A percentile compares a stretch with the other conserved stretches of the same genome.
These are phyloP conservation scores for Macropus fuliginosus DNA, from an alignment of 2,797 vertebrate species.

Conservation along the genomic window DNA sequence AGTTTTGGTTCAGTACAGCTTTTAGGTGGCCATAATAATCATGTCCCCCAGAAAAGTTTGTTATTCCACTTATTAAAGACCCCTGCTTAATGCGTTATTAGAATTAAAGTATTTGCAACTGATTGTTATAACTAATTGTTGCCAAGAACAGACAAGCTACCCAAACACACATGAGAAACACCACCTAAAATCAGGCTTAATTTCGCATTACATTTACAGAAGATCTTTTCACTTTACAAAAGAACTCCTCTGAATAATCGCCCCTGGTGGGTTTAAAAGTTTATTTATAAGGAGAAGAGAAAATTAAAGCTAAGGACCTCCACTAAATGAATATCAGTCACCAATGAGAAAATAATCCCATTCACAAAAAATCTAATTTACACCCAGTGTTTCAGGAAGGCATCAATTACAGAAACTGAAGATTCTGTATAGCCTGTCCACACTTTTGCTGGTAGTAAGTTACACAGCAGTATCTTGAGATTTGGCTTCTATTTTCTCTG, in stretches of 20 bases:
- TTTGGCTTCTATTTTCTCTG: not conserved
- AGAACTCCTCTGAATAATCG: not conserved
- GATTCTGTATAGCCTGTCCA: not conserved
- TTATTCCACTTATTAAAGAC: not conserved
- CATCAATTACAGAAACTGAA: not conserved
- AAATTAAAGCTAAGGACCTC: slow-evolving; percentile 20
- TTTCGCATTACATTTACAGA: not conserved
- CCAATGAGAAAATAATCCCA: slow-evolving; percentile 22
- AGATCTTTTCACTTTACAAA: not conserved
- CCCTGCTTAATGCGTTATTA: not conserved
- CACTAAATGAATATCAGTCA: slow-evolving; percentile 18
- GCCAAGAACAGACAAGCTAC: not conserved
- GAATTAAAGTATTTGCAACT: not conserved
- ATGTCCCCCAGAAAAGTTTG: not conserved
- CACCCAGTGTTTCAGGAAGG: not conserved
- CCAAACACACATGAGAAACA: not conserved
- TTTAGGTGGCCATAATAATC: not conserved
- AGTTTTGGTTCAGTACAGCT: not conserved
- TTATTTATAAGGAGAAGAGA: not conserved
- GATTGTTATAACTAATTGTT: not conserved
- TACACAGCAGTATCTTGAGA: not conserved
- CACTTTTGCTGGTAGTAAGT: not conserved
- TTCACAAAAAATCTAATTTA: slow-evolving; percentile 37
- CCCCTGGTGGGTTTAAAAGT: not conserved
- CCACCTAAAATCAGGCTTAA: not conserved